Evolutionary conservation across 2,888 invertebrate species (phyloP).

Genomic region (Spisula solida): DNA sequence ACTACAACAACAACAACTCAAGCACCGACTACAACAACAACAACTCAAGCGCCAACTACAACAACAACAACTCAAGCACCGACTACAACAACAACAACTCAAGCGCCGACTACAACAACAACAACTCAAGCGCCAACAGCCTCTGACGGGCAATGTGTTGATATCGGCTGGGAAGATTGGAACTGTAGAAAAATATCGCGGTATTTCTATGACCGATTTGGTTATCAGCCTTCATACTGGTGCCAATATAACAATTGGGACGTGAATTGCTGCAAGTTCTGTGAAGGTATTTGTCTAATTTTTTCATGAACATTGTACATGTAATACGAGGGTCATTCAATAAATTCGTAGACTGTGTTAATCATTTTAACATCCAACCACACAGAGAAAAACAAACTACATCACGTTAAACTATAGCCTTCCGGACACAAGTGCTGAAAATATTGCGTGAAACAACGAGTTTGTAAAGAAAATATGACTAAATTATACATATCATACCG

Average conservation of each 20-base stretch:
- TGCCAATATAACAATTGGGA: constrained; percentile 27
- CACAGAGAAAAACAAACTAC: too few species aligned
- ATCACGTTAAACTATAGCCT: too few species aligned
- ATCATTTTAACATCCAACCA: too few species aligned
- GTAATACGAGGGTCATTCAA: too few species aligned
- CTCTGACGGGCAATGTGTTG: not conserved
- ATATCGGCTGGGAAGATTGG: constrained; percentile 36
- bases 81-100: constrained; percentile 11
- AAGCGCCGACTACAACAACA: constrained; percentile 30
- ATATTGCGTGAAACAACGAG: too few species aligned
- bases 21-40: not conserved
- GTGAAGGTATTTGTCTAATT: constrained; percentile 13
- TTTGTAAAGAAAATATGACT: too few species aligned
- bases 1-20: not conserved
- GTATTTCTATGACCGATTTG: not conserved
- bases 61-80: not conserved
- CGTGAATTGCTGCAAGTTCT: constrained; percentile 19
- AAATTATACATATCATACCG: too few species aligned
- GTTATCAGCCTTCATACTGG: constrained; percentile 32
- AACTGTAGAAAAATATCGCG: not conserved
- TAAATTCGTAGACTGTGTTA: too few species aligned
- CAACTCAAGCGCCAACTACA: constrained; percentile 15
- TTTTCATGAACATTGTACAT: not conserved
- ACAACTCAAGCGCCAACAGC: not conserved
- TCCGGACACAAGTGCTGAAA: too few species aligned